Evolutionary conservation across 2,113 vertebrate species (phyloP), one percentile per base, ranked within the genome.

Genomic region (Rousettus leschenaultii): DNA sequence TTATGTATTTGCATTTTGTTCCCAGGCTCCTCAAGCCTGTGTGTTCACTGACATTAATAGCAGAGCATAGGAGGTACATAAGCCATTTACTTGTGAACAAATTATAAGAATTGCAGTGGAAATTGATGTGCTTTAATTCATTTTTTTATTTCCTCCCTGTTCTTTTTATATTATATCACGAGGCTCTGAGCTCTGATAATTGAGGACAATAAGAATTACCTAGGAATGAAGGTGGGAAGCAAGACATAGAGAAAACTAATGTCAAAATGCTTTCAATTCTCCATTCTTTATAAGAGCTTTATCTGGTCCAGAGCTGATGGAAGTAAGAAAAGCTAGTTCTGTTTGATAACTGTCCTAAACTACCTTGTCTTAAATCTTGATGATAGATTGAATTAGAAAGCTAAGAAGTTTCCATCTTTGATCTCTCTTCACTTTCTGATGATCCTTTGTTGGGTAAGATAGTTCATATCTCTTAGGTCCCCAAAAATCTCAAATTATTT

Each of bases 31-130:
- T 75, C 24, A 53, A 86, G 43, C 70, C 57, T 61, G 57, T 71
- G 79, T 65, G 30, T 55, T 90, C 86, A 92, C 70, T 79, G 95
- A 4, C 43, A 84, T 75, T 68, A n/a, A 94, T 43, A 90, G 75
- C 19, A 2, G 51, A 40, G 38, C 57, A 83, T 7, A 78, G 14
- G 21, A 93, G 55, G 35, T 28, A 51, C 74, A 61, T 33, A 55
- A 73, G 53, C 38, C 35, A 40, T 38, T 83, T 55, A 80, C 61
- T 68, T 91, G 30, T 45, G 48, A 96, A 82, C 48, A 83, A 63
- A 91, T 86, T 68, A 26, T 28, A 68, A 59, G 14, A 84, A 84
- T 40, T 65, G n/a, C 57, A 92, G 13, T 16, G 26, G 63, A 63
- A 55, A 89, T 55, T 63, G 61, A 86, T 89, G 86, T 57, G 15